Percentiles rank a stretch among this genome's conserved stretches.
Conservation (phyloP, 2,113 vertebrate genomes). For the Castor canadensis region DNA sequence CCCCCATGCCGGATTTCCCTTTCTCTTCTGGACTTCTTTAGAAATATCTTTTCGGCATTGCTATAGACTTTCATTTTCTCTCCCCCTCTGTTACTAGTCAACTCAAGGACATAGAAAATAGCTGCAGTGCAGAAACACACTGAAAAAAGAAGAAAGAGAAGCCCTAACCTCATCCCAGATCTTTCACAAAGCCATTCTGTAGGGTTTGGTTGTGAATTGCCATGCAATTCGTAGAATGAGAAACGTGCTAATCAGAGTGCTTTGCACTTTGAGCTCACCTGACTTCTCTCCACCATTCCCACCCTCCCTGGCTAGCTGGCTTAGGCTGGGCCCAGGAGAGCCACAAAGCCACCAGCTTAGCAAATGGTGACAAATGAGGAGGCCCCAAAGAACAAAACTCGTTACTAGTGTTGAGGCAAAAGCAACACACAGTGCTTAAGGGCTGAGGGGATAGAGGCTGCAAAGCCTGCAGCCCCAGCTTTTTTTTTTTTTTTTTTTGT, state of each 20-base stretch:
- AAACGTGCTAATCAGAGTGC: constrained; percentile 41
- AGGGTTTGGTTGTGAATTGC: constrained; percentile 61
- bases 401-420: constrained; percentile 46
- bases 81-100: constrained; percentile 58
- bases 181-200: constrained; percentile 43
- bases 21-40: constrained; percentile 1
- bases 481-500: too few species aligned
- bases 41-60: constrained; percentile 62
- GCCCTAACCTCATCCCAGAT: not conserved
- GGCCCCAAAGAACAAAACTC: constrained; percentile 44
- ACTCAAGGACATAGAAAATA: constrained; percentile 66
- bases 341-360: constrained; percentile 46
- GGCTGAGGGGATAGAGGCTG: not conserved
- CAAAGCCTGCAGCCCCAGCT: not conserved
- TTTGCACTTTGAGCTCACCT: constrained; percentile 59
- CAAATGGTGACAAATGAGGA: constrained; percentile 67
- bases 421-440: constrained; percentile 37
- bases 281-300: constrained; percentile 15
- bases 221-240: constrained; percentile 46
- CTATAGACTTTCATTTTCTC: constrained; percentile 51
- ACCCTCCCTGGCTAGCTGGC: constrained; percentile 34
- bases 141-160: constrained; percentile 12
- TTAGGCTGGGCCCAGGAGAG: constrained; percentile 41
- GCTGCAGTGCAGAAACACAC: constrained; percentile 45
- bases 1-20: not conserved